Base-by-base conservation (phyloP, 2,888 invertebrate genomes). In the Cephus nigrinus region DNA sequence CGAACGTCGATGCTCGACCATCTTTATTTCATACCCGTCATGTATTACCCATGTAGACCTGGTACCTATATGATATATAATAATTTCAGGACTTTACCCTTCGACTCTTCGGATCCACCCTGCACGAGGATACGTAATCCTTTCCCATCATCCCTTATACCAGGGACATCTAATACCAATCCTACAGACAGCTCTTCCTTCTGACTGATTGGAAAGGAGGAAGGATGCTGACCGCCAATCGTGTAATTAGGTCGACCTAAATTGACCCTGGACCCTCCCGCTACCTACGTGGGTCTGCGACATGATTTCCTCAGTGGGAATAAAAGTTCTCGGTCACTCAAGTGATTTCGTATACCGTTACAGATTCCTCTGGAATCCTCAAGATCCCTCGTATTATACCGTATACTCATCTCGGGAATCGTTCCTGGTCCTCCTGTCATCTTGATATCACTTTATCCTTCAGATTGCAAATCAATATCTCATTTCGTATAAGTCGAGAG, bases 381-480 rank as follows among this genome's bases (percentile, higher is more conserved):
- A 31, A 76, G 77, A 74, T 69, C 75, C 74, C 31, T 40, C 9
- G 68, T 69, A 40, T 36, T 23, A 68, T 69, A 69, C 36, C 69
- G 34, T n/a, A 23, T 2, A 23, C 23, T 23, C 23, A 23, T 55
- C 23, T 55, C 2, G 1, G 55, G 55, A 55, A 55, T 23, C 55
- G 55, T 9, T 55, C 23, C 23, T 55, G 23, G 55, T 23, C 23
- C 23, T 55, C 55, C 55, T 55, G 55, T 55, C 55, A 55, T 55
- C 23, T 15, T 9, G 23, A 23, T 55, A 55, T 55, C 55, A 55
- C 55, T 15, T 55, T 55, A 55, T 55, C 55, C 55, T 55, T 88
- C 87, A 85, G 87, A 88, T 89, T 87, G 85, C 88, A 84, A 88
- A 89, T 89, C 89, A 88, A 89, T 89, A 89, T 87, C 88, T 88